A percentile compares a stretch with the other conserved stretches of the same genome.
These are phyloP conservation scores for Heloderma charlesbogerti DNA, from an alignment of 2,113 vertebrate species.

Conservation along the genomic window DNA sequence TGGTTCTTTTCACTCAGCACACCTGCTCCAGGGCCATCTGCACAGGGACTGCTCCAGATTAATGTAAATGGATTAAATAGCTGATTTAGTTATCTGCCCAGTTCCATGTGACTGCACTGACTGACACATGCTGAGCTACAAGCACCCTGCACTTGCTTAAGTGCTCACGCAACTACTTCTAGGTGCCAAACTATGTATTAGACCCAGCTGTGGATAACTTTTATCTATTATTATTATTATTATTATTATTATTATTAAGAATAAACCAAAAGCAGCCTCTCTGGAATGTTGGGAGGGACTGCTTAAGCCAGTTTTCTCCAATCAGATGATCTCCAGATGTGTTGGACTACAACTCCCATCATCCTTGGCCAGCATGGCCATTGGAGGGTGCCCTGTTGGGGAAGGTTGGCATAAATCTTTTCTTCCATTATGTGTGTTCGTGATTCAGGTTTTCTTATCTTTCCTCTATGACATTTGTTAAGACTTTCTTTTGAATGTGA, in stretches of 20 bases:
- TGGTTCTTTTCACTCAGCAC: background rate
- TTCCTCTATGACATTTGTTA: background rate
- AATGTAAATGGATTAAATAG: conserved; percentile 26
- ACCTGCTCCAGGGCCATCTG: background rate
- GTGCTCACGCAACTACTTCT: background rate
- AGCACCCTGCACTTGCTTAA: background rate
- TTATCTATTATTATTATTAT: background rate
- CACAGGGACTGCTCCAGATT: background rate
- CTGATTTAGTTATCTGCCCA: background rate
- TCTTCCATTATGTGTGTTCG: background rate
- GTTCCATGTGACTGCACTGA: background rate
- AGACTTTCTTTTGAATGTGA: background rate
- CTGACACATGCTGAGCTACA: background rate
- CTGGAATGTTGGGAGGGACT: background rate
- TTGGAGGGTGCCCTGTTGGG: background rate
- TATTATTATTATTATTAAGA: background rate
- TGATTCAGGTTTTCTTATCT: background rate
- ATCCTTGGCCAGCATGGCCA: background rate
- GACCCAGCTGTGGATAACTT: background rate
- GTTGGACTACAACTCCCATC: no score
- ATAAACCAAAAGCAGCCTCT: background rate
- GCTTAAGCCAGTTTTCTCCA: background rate
- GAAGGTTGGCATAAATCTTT: background rate
- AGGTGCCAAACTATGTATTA: background rate
- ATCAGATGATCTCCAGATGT: background rate